Percentiles rank a stretch among this genome's conserved stretches.
Conservation (phyloP, 2,113 vertebrate genomes). For the Ophthalmolycus amberensis region DNA sequence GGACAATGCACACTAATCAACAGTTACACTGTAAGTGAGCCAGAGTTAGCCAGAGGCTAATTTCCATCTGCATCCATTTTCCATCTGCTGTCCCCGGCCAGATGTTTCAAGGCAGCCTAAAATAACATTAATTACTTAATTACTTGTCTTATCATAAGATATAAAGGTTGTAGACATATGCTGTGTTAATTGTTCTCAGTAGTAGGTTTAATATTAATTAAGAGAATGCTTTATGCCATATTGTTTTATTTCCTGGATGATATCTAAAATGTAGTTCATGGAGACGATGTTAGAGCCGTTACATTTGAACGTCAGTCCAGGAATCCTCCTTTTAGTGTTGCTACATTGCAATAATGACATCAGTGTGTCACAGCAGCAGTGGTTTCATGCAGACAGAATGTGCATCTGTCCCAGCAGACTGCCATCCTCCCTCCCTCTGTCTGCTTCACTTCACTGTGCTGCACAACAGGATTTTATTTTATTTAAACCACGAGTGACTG, state of each 20-base stretch:
- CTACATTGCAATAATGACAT: neutral
- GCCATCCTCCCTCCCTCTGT: neutral
- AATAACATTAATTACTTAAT: no score
- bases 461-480: conserved; percentile 28
- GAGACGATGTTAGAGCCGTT: neutral
- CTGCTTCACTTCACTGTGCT: conserved; percentile 48
- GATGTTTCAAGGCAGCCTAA: no score
- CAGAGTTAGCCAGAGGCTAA: no score
- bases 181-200: neutral
- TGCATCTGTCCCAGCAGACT: conserved; percentile 54
- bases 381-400: conserved; percentile 57
- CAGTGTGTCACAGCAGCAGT: conserved; percentile 6
- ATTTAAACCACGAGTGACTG: conserved; percentile 60
- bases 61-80: no score
- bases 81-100: no score
- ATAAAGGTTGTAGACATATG: neutral
- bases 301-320: neutral
- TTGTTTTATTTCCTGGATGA: neutral
- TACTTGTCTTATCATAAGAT: neutral
- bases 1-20: no score
- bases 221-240: neutral
- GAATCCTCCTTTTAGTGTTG: neutral
- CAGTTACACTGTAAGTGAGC: no score
- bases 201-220: neutral
- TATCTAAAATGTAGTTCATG: neutral